Conservation (phyloP, 2,113 vertebrate genomes). For the Nicator chloris region DNA sequence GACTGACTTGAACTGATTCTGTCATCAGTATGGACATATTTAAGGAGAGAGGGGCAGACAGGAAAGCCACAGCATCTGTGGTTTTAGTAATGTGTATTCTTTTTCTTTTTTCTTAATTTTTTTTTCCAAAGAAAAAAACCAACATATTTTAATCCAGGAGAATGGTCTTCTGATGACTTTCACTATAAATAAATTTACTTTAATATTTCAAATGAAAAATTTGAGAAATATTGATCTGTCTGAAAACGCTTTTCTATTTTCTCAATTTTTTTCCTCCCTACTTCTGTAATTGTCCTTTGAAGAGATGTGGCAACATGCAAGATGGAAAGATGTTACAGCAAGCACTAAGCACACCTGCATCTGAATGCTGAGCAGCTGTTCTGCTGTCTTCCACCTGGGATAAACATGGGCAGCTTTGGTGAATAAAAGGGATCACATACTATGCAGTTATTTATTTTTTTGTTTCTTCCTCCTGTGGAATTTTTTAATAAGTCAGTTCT, state of each 20-base stretch:
- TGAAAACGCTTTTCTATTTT: background rate
- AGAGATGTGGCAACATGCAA: background rate
- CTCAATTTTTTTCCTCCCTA: background rate
- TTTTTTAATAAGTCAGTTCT: background rate
- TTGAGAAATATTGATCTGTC: background rate
- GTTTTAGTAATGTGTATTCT: constrained; percentile 35
- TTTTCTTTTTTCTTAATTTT: background rate
- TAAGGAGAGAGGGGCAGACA: background rate
- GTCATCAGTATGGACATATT: background rate
- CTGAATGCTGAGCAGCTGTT: background rate
- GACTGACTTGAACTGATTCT: constrained; percentile 37
- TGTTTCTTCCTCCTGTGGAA: background rate
- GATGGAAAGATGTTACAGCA: background rate
- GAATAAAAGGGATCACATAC: constrained; percentile 22
- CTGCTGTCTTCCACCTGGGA: background rate
- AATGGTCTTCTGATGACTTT: constrained; percentile 73
- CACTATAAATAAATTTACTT: constrained; percentile 74
- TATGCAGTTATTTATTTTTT: background rate
- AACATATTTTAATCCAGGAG: constrained; percentile 70
- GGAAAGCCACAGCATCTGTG: constrained; percentile 79
- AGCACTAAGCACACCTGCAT: background rate
- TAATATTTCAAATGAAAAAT: constrained; percentile 52
- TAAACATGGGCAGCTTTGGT: background rate
- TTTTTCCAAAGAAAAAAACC: constrained; percentile 36
- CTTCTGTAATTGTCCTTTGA: background rate